These are phyloP conservation scores for Physocephala rufipes DNA, from an alignment of 2,888 invertebrate species.

Conservation along the genomic window DNA sequence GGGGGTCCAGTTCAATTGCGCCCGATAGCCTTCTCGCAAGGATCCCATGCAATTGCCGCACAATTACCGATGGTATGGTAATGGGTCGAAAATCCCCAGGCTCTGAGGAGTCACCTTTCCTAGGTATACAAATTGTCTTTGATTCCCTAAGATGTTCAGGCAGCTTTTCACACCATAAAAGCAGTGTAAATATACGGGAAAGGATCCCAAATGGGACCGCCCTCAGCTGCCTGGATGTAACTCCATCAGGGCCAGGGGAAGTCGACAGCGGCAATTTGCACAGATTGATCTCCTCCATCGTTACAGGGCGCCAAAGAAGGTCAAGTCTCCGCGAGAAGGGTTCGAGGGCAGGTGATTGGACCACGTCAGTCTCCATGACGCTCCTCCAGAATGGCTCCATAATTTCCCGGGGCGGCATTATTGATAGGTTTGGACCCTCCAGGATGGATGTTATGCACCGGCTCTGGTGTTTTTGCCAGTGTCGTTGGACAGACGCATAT, in stretches of 20 bases:
- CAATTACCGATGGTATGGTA: constrained; percentile 18
- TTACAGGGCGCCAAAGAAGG: neutral
- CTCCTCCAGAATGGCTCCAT: constrained; percentile 17
- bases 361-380: neutral
- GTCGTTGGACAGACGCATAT: neutral
- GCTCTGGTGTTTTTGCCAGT: neutral
- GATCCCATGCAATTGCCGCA: neutral
- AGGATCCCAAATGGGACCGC: neutral
- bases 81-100: constrained; percentile 22
- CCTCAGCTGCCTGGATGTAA: neutral
- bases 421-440: neutral
- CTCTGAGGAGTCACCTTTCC: constrained; percentile 5
- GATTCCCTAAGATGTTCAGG: neutral
- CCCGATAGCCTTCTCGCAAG: neutral
- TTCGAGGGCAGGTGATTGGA: neutral
- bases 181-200: neutral
- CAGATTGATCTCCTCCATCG: neutral
- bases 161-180: constrained; percentile 18
- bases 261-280: neutral
- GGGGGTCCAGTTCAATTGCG: neutral
- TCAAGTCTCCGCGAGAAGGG: neutral
- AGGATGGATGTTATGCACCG: neutral
- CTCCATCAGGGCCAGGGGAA: constrained; percentile 21
- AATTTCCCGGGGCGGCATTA: neutral
- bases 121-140: constrained; percentile 7